Evolutionary conservation across 1,140 invertebrate species (phyloP).

Genomic region (Trachymyrmex septentrionalis): DNA sequence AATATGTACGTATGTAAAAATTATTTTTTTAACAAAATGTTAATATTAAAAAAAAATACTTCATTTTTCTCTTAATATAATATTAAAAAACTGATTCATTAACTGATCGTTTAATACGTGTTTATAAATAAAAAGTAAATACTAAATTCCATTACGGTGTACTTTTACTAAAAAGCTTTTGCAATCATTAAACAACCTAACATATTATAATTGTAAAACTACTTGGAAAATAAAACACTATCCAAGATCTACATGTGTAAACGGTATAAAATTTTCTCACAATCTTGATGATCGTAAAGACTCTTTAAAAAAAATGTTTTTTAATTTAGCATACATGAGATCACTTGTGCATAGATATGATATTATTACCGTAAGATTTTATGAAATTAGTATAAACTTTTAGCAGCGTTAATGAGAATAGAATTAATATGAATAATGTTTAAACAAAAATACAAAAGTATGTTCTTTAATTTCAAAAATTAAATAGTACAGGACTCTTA

Average conservation of each 20-base stretch:
- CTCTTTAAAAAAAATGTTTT: no score
- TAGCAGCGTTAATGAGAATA: neutral
- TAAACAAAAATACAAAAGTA: neutral
- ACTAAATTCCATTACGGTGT: neutral
- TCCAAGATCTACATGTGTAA: no score
- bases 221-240: no score
- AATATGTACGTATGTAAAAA: neutral
- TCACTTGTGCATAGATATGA: neutral
- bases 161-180: no score
- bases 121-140: neutral
- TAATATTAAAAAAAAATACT: neutral
- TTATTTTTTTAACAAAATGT: neutral
- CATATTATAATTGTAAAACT: no score
- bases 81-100: neutral
- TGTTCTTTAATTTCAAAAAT: slow-evolving; percentile 4
- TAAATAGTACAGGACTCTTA: no score
- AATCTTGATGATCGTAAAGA: no score
- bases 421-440: slow-evolving; percentile 6
- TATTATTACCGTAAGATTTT: neutral
- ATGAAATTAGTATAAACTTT: neutral
- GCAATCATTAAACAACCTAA: no score
- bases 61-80: neutral
- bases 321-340: neutral
- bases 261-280: no score
- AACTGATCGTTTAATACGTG: neutral